Evolutionary conservation across 1,140 invertebrate species (phyloP), one percentile per base, ranked within the genome.

Genomic region (Potamilus streckersoni): DNA sequence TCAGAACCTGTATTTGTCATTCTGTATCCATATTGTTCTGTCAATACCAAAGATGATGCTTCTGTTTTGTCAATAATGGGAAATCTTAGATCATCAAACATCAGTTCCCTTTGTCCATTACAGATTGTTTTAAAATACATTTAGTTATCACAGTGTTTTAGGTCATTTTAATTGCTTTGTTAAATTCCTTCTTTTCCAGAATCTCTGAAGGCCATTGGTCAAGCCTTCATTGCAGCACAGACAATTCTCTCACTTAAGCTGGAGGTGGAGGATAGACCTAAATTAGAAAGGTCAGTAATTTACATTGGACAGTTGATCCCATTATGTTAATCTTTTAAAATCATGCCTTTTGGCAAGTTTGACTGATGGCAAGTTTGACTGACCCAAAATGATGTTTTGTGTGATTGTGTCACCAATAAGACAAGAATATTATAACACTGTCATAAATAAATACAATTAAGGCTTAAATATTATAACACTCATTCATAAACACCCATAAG

Each of bases 191-290:
- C 68, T 69, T 64, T 80, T 81, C 17, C 89, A 96, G 96, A 97
- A 92, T 96, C 95, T 0, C 87, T 97, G 31, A 94, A 93, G 83
- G 94, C 95, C 0, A 96, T 97, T 80, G 94, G 94, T 76, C 96
- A 97, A 89, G 94, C 95, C 65, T 94, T 97, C 85, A 90, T 93
- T 71, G 95, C 97, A 19, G 95, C 95, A 2, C 82, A 85, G 69
- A 82, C 85, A 65, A 82, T 89, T 58, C 66, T 85, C 23, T 80
- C 78, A 4, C 64, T 86, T 16, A 68, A 85, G 20, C 74, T 89
- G 15, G 72, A 76, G 19, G 73, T 88, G 58, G 71, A 78, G 58
- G 86, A 88, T 31, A 82, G 72, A 71, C 73, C 69, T 19, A 88
- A 89, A 71, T 79, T 89, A 16, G 87, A 88, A 15, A 87, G 84